phyloP scores from a whole-genome alignment of 2,797 vertebrate genomes.

The Poecilia wingei region DNA sequence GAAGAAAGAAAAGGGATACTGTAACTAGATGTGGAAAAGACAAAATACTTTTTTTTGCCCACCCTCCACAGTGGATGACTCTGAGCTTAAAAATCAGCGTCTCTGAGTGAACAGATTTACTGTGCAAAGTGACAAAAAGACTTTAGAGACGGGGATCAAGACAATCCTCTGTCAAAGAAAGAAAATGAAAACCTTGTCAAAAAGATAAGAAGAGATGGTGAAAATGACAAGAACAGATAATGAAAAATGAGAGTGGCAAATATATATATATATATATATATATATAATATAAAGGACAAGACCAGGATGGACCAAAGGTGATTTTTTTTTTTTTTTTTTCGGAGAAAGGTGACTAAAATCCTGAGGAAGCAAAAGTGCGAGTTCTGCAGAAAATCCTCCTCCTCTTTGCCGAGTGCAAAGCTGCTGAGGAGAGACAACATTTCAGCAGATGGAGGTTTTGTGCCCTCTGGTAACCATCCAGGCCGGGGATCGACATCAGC shows the following conservation, averaged over 20 bases:
- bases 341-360: constrained; percentile 48
- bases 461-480: constrained; percentile 24
- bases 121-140: constrained; percentile 29
- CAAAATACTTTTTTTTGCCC: constrained; percentile 22
- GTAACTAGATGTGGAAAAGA: constrained; percentile 15
- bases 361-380: constrained; percentile 20
- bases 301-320: constrained; percentile 38
- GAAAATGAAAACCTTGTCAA: constrained; percentile 56
- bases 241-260: constrained; percentile 51
- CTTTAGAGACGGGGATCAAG: constrained; percentile 39
- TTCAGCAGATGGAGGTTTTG: constrained; percentile 37
- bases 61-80: constrained; percentile 18
- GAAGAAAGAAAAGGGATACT: constrained; percentile 34
- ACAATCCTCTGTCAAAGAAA: constrained; percentile 48
- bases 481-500: constrained; percentile 26
- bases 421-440: constrained; percentile 20
- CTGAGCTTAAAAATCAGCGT: constrained; percentile 34
- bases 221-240: constrained; percentile 52
- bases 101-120: constrained; percentile 46
- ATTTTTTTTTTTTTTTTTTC: constrained; percentile 15
- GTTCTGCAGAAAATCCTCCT: constrained; percentile 17
- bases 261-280: background rate
- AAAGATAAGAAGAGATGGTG: constrained; percentile 52
- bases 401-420: constrained; percentile 16
- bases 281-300: constrained; percentile 8